Base-by-base conservation (phyloP, 2,797 vertebrate species). In the Hafferia zeledoni region DNA sequence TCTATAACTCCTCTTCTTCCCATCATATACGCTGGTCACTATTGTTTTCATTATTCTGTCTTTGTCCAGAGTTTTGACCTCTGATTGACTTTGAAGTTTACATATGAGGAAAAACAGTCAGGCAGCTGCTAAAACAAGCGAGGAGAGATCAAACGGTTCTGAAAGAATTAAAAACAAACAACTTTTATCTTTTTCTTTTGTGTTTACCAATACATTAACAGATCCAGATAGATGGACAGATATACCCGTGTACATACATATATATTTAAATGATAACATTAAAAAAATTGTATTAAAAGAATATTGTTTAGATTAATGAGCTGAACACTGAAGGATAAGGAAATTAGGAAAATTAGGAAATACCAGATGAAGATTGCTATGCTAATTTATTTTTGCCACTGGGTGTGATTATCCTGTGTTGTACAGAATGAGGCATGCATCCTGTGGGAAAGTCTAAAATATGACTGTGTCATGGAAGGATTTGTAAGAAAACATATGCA, bases 21-120 rank as follows among this genome's bases (percentile, higher is more conserved):
- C 93, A 69, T 78, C 67, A 12, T 76, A 91, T 49, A 50, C 3
- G 5, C 82, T 71, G 87, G 47, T 65, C 77, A 60, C 65, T 3
- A 4, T 57, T 95, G 87, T 86, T 94, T 96, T 92, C 59, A 0
- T 96, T 87, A 55, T 52, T 78, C 87, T 74, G 78, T 75, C 92
- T 94, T 92, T 44, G 12, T 86, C 87, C 91, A 84, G 68, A 85
- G 87, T 87, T 94, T 95, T 97, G 96, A 97, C 95, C 96, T 94
- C 94, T 90, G 76, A 77, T 93, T 96, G 94, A 96, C 94, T 97
- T 96, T 95, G 92, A 96, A 93, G 95, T 97, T 97, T 97, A 96
- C 89, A 93, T 97, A 93, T 0, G 6, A 96, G 85, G 80, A 95
- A 93, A 94, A 97, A 87, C 84, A 94, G 95, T 74, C 87, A 91